These are phyloP conservation scores for Phyto melanocephala DNA, from an alignment of 2,888 invertebrate species.

Conservation along the genomic window DNA sequence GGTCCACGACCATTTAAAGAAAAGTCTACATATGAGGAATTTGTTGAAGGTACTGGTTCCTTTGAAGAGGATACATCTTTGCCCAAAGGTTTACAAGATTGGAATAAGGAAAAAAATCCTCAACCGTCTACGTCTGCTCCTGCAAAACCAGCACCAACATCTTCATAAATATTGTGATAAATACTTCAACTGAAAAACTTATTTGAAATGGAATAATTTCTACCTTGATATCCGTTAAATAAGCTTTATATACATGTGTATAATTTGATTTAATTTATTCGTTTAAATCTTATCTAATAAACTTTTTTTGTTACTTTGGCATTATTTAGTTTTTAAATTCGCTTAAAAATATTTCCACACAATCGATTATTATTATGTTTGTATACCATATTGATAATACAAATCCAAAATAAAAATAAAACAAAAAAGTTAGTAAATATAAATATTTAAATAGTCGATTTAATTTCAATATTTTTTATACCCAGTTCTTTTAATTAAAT, in stretches of 20 bases:
- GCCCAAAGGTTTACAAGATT: conserved; percentile 96
- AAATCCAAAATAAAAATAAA: not conserved
- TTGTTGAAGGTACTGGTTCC: conserved; percentile 98
- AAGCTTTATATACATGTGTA: not conserved
- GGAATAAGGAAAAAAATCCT: conserved; percentile 88
- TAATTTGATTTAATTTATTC: not conserved
- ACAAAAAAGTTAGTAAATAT: too few species aligned
- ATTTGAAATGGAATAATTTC: not conserved
- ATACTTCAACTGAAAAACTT: not conserved
- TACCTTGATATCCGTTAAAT: not conserved
- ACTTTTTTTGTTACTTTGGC: not conserved
- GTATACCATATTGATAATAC: not conserved
- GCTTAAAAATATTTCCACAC: not conserved
- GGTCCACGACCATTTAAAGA: conserved; percentile 97
- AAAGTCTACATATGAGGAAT: conserved; percentile 99
- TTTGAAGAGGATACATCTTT: conserved; percentile 97
- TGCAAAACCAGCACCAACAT: conserved; percentile 71
- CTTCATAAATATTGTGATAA: conserved; percentile 41
- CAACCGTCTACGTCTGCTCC: conserved; percentile 64
- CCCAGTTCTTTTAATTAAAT: too few species aligned
- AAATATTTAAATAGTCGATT: too few species aligned
- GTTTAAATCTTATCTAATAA: not conserved
- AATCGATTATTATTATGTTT: not conserved
- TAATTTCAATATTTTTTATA: too few species aligned
- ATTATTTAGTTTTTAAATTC: not conserved